Evolutionary conservation across 1,140 invertebrate species (phyloP), one percentile per base, ranked within the genome.

Genomic region (Latrodectus geometricus): DNA sequence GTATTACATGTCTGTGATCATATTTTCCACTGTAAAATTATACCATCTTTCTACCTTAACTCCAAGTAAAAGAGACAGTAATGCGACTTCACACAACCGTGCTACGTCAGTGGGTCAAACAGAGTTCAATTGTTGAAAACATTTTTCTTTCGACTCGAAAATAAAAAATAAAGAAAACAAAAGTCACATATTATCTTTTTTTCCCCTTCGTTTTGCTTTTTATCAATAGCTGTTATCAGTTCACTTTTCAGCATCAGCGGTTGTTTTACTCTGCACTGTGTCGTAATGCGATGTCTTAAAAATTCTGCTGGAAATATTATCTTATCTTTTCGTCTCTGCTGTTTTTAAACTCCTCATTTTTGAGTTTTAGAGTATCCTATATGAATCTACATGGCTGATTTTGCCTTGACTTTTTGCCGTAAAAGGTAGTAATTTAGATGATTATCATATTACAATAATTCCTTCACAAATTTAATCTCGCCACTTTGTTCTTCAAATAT

Each of bases 211-310:
- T 68, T 12, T 49, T 76, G 50, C 52, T 61, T 61, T 61, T 61
- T 79, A 79, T 79, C 77, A 20, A 0, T 69, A 12, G 20, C 9
- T 52, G 35, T 79, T 79, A 79, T 79, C 77, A 50, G 17, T 21
- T 56, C 17, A 21, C 54, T 50, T n/a, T 14, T 69, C 48, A 35
- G 49, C 77, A 50, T 79, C 66, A 79, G 23, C 74, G 52, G 74
- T 35, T 76, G 21, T 76, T 76, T 21, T 21, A 20, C 20, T 76
- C 50, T 76, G 72, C 75, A 23, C 54, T 77, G 9, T 77, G 77
- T 68, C 77, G 77, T 79, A 79, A 79, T 79, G 48, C 65, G n/a
- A 17, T 66, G 56, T 68, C 77, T 0, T 17, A 23, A 50, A 79
- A 66, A 68, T 79, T 35, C 21, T 79, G 61, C 77, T 79, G 61